A percentile compares a stretch with the other conserved stretches of the same genome.
Evolutionary conservation across 1,140 invertebrate species (phyloP).

Genomic region (Rhysida immarginata): DNA sequence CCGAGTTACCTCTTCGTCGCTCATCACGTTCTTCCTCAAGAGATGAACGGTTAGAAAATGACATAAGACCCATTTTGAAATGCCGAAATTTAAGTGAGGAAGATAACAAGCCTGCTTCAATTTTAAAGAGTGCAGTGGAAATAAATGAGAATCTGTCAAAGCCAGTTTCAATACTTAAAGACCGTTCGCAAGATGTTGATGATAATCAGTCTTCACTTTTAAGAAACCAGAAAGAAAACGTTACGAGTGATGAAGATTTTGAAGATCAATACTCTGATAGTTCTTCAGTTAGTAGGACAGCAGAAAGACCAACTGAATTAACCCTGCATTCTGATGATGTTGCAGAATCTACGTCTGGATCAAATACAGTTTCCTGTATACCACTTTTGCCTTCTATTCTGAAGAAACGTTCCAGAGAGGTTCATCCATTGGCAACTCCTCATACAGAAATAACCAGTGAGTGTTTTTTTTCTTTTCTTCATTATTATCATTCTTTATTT

Average conservation of each 20-base stretch:
- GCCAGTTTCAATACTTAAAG: not conserved
- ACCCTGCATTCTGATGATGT: too few relatives aligned
- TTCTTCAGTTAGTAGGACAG: too few relatives aligned
- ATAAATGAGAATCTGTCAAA: not conserved
- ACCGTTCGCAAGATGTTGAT: not conserved
- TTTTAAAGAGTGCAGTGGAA: not conserved
- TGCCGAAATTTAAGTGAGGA: constrained; percentile 15
- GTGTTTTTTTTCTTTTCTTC: not conserved
- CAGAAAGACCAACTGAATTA: too few relatives aligned
- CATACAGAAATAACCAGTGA: not conserved
- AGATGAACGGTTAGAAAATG: not conserved
- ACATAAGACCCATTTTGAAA: constrained; percentile 19
- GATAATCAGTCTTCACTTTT: too few relatives aligned
- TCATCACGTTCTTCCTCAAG: not conserved
- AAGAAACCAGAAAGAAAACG: too few relatives aligned
- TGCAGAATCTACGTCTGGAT: too few relatives aligned
- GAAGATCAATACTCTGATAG: too few relatives aligned
- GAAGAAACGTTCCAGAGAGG: not conserved
- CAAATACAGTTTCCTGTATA: not conserved
- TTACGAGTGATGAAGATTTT: too few relatives aligned
- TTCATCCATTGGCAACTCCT: constrained; percentile 5
- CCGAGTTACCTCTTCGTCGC: too few relatives aligned
- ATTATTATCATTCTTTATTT: too few relatives aligned
- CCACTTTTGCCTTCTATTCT: constrained; percentile 8
- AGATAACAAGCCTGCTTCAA: constrained; percentile 11